Evolutionary conservation across 2,888 invertebrate genomes (phyloP).

Genomic region (Lasioglossum vierecki): DNA sequence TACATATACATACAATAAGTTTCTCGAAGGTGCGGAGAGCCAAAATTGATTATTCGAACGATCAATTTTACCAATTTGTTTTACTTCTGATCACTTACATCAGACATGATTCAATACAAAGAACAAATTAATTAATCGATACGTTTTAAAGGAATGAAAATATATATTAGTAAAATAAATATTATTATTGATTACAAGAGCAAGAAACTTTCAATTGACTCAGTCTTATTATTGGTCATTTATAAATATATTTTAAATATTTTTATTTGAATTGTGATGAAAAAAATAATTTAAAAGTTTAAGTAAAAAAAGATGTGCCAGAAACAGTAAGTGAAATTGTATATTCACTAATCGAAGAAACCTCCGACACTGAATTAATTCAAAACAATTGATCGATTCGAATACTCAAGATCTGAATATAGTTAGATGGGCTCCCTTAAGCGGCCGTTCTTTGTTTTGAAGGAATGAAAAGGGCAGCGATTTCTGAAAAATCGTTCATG

Average conservation of each 20-base stretch:
- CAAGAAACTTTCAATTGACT: not conserved
- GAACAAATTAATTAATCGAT: not conserved
- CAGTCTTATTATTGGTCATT: not conserved
- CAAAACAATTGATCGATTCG: slow-evolving; percentile 37
- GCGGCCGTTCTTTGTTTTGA: slow-evolving; percentile 41
- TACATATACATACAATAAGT: slow-evolving; percentile 62
- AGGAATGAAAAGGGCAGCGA: slow-evolving; percentile 36
- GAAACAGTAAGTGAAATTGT: not conserved
- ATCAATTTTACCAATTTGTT: slow-evolving; percentile 9
- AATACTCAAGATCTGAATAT: slow-evolving; percentile 47
- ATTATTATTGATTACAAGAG: not conserved
- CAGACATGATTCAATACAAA: not conserved
- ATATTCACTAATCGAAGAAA: slow-evolving; percentile 28
- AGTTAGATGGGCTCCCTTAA: slow-evolving; percentile 43
- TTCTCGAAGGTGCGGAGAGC: slow-evolving; percentile 51
- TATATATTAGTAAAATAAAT: not conserved
- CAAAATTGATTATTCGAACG: slow-evolving; percentile 48
- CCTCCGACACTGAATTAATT: slow-evolving; percentile 25
- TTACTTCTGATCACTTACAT: not conserved
- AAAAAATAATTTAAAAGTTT: not conserved
- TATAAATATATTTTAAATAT: not conserved
- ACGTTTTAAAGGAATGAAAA: not conserved
- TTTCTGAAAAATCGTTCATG: slow-evolving; percentile 86
- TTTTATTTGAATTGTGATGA: not conserved
- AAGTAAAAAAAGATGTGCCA: slow-evolving; percentile 57